These are phyloP conservation scores for Prolemur simus DNA, from an alignment of 2,113 vertebrate genomes.

Conservation along the genomic window DNA sequence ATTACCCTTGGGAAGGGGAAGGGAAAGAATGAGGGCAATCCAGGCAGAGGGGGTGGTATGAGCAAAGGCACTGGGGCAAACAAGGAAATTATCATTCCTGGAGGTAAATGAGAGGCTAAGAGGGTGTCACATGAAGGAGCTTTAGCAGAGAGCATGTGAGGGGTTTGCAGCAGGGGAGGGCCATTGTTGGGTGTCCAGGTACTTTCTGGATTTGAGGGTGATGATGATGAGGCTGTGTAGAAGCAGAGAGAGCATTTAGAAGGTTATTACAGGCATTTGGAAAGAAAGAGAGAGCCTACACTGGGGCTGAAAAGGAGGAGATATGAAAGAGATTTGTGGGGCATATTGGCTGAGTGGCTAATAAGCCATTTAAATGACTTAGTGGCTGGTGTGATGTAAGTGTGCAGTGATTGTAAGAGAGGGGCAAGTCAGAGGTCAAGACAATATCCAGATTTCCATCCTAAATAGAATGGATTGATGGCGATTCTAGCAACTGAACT, in stretches of 20 bases:
- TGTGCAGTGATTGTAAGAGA: not conserved
- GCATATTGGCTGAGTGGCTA: not conserved
- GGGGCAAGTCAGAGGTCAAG: not conserved
- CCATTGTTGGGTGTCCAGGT: not conserved
- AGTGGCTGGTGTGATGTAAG: not conserved
- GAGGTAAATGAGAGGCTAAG: not conserved
- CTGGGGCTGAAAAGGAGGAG: not conserved
- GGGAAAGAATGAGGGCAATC: not conserved
- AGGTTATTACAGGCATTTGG: not conserved
- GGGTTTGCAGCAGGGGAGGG: not conserved
- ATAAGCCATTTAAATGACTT: not conserved
- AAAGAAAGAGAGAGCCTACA: not conserved
- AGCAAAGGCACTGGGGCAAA: not conserved
- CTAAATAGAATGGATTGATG: not conserved
- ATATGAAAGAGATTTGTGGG: not conserved
- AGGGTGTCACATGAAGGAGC: not conserved
- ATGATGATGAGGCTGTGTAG: not conserved
- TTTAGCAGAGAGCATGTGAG: not conserved
- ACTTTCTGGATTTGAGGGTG: not conserved
- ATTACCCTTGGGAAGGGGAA: not conserved
- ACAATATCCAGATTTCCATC: not conserved
- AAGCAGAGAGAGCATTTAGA: not conserved
- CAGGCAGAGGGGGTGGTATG: not conserved
- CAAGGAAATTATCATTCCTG: not conserved
- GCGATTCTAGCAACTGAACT: not conserved